These are phyloP conservation scores for Drosophila basisetae DNA, from an alignment of 2,888 invertebrate genomes.

Conservation along the genomic window DNA sequence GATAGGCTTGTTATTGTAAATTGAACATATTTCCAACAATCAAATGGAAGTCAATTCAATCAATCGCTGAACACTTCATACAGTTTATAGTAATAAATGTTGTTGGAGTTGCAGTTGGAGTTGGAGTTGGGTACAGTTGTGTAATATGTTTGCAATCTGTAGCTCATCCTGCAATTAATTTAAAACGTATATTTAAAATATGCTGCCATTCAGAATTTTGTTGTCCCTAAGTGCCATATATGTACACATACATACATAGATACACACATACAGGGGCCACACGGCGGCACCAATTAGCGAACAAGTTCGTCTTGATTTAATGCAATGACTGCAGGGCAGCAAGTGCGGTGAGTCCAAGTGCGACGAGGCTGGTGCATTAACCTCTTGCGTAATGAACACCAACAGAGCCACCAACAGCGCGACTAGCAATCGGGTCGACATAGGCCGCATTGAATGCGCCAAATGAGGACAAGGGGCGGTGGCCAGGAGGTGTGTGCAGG, in stretches of 20 bases:
- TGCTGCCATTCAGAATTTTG: constrained; percentile 25
- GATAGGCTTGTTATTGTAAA: background rate
- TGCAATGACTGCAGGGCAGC: constrained; percentile 65
- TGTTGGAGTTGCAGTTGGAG: background rate
- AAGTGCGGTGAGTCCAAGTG: constrained; percentile 38
- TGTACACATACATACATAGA: constrained; percentile 9
- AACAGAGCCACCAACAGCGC: constrained; percentile 78
- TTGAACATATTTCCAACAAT: background rate
- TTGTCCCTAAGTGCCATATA: constrained; percentile 44
- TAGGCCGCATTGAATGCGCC: constrained; percentile 25
- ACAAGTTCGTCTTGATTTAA: constrained; percentile 71
- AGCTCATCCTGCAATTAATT: constrained; percentile 3
- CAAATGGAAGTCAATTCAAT: background rate
- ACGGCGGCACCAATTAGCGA: constrained; percentile 65
- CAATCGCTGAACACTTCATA: background rate
- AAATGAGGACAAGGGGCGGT: constrained; percentile 21
- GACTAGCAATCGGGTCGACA: constrained; percentile 71
- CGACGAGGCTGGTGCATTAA: constrained; percentile 69
- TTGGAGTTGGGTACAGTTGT: constrained; percentile 8
- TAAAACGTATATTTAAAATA: constrained; percentile 2
- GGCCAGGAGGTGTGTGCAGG: constrained; percentile 23
- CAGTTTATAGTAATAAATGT: background rate
- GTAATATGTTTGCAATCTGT: background rate
- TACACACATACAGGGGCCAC: constrained; percentile 16
- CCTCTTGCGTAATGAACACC: constrained; percentile 81